A percentile compares a stretch with the other conserved stretches of the same genome.
phyloP scores from a whole-genome alignment of 2,113 vertebrate species.

The Platysteira castanea region DNA sequence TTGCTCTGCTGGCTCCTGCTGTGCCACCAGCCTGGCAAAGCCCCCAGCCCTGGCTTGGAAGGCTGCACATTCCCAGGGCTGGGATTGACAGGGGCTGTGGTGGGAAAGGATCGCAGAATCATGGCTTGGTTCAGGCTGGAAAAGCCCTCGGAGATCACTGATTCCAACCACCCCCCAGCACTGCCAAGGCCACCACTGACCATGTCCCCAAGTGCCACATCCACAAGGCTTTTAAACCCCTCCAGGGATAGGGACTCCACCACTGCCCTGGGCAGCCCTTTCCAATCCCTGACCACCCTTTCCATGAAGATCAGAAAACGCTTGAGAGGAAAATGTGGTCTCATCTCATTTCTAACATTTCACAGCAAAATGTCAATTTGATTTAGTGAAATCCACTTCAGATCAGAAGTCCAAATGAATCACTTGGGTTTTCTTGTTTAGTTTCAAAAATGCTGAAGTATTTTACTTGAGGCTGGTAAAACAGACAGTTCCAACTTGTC shows the following conservation, averaged over 20 bases:
- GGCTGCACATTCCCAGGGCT: not conserved
- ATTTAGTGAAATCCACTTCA: not conserved
- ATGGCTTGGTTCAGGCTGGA: not conserved
- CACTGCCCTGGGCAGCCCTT: not conserved
- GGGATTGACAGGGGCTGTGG: not conserved
- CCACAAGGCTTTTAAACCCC: not conserved
- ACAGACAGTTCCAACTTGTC: not conserved
- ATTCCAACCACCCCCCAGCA: not conserved
- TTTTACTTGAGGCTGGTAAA: not conserved
- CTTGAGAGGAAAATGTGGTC: not conserved
- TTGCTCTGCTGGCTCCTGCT: not conserved
- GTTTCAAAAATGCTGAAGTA: not conserved
- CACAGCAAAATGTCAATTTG: not conserved
- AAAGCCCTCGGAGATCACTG: not conserved
- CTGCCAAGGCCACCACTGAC: not conserved
- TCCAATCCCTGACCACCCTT: not conserved
- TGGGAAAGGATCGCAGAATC: not conserved
- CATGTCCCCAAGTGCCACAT: not conserved
- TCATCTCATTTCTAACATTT: not conserved
- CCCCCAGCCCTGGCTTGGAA: not conserved
- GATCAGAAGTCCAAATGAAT: not conserved
- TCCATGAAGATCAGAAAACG: not conserved
- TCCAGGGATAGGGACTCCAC: not conserved
- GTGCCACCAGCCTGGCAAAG: not conserved
- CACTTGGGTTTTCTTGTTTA: not conserved